Evolutionary conservation across 2,888 invertebrate genomes (phyloP).

Genomic region (Phengaris alcon): DNA sequence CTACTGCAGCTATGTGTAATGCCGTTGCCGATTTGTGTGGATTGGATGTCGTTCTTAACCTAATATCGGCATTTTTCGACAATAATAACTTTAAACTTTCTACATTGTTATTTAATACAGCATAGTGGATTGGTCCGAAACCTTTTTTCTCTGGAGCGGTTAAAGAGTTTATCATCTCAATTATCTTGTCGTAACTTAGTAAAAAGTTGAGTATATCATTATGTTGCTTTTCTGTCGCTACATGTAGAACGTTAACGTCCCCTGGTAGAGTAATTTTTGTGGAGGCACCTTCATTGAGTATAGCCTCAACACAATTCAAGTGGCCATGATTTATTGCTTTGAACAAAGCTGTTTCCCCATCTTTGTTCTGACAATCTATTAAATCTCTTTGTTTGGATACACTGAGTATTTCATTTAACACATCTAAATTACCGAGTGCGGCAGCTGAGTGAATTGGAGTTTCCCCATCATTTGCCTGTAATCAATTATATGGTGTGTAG

Average conservation of each 20-base stretch:
- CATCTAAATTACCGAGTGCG: slow-evolving; percentile 65
- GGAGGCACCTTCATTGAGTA: slow-evolving; percentile 70
- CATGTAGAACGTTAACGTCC: slow-evolving; percentile 78
- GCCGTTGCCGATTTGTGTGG: slow-evolving; percentile 68
- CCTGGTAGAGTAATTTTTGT: slow-evolving; percentile 64
- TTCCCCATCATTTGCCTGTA: slow-evolving; percentile 71
- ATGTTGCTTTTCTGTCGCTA: slow-evolving; percentile 78
- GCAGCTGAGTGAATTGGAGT: slow-evolving; percentile 79
- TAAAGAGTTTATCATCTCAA: slow-evolving; percentile 56
- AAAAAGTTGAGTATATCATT: slow-evolving; percentile 75
- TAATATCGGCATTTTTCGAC: slow-evolving; percentile 65
- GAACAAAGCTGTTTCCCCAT: slow-evolving; percentile 72
- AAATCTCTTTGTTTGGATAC: slow-evolving; percentile 69
- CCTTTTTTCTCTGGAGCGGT: slow-evolving; percentile 63
- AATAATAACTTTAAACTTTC: slow-evolving; percentile 70
- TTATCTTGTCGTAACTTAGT: slow-evolving; percentile 62
- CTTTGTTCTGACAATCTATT: slow-evolving; percentile 67
- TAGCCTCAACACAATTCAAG: slow-evolving; percentile 61
- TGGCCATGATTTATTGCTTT: slow-evolving; percentile 68
- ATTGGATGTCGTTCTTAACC: slow-evolving; percentile 62
- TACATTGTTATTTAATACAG: slow-evolving; percentile 73
- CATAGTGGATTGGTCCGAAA: slow-evolving; percentile 75
- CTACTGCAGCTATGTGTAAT: slow-evolving; percentile 68
- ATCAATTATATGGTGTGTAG: neutral
- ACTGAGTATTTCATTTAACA: slow-evolving; percentile 73